These are phyloP conservation scores for Chiroxiphia lanceolata DNA, from an alignment of 2,797 vertebrate species.

Conservation along the genomic window DNA sequence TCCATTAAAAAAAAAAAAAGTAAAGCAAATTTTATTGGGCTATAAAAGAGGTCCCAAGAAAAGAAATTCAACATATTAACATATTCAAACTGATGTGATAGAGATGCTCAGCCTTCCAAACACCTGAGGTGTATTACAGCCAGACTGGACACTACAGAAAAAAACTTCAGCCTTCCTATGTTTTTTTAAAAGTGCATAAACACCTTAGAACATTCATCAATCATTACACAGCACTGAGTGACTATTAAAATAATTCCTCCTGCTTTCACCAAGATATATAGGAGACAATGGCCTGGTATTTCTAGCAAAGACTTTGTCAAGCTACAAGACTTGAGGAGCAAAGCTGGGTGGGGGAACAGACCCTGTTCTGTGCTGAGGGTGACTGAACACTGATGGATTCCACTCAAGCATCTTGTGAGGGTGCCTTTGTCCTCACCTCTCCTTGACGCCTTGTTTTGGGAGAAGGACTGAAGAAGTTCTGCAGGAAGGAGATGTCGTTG, in stretches of 20 bases:
- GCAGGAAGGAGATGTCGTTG: slow-evolving; percentile 91
- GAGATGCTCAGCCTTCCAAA: neutral
- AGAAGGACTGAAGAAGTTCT: slow-evolving; percentile 95
- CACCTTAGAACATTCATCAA: neutral
- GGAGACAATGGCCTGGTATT: neutral
- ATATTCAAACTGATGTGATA: neutral
- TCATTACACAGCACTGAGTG: neutral
- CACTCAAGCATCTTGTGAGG: accelerated
- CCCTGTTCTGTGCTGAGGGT: neutral
- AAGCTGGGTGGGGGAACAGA: neutral
- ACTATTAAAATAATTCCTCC: neutral
- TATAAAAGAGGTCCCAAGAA: neutral
- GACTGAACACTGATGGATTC: neutral
- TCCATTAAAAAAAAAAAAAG: neutral
- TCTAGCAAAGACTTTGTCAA: neutral
- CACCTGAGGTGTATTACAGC: neutral
- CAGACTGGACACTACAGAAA: neutral
- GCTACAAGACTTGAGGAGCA: neutral
- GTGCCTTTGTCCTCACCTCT: slow-evolving; percentile 79
- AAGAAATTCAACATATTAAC: neutral
- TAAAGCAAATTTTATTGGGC: neutral
- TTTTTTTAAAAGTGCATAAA: neutral
- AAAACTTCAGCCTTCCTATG: neutral
- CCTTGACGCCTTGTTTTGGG: slow-evolving; percentile 93
- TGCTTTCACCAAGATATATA: neutral